These are phyloP conservation scores for Xiphorhynchus elegans DNA, from an alignment of 2,113 vertebrate genomes.

Conservation along the genomic window DNA sequence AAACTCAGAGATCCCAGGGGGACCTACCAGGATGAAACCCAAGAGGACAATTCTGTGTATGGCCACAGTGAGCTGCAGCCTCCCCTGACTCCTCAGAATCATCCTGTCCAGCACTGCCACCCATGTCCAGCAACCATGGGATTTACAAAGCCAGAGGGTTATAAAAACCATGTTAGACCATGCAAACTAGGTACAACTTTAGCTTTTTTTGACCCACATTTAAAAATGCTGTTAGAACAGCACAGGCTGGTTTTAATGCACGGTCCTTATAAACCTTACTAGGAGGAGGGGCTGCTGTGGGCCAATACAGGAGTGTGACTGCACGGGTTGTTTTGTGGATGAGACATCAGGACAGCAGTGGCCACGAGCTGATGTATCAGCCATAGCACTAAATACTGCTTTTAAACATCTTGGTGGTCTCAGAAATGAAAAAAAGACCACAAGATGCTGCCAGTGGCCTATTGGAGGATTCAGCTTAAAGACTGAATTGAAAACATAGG, in stretches of 20 bases:
- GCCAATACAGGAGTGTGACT: rapidly evolving
- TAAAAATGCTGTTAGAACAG: not conserved
- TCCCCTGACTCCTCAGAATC: not conserved
- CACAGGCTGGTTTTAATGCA: not conserved
- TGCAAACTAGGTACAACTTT: not conserved
- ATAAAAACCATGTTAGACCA: not conserved
- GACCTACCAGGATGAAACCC: not conserved
- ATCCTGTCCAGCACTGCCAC: not conserved
- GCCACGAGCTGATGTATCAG: not conserved
- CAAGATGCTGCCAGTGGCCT: not conserved
- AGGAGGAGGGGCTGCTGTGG: not conserved
- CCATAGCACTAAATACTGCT: not conserved
- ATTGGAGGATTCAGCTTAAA: not conserved
- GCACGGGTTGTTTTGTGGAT: not conserved
- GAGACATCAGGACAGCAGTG: not conserved
- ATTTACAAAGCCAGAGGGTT: not conserved
- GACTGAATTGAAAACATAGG: not conserved
- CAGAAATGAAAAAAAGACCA: not conserved
- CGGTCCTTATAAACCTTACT: not conserved
- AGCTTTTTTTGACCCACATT: not conserved
- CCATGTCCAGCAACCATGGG: not conserved
- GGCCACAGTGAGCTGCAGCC: not conserved
- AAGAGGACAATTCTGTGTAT: not conserved
- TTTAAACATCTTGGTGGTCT: not conserved
- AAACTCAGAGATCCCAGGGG: not conserved